A percentile compares a stretch with the other conserved stretches of the same genome.
These are phyloP conservation scores for Lonchura striata DNA, from an alignment of 2,113 vertebrate genomes.

Conservation along the genomic window DNA sequence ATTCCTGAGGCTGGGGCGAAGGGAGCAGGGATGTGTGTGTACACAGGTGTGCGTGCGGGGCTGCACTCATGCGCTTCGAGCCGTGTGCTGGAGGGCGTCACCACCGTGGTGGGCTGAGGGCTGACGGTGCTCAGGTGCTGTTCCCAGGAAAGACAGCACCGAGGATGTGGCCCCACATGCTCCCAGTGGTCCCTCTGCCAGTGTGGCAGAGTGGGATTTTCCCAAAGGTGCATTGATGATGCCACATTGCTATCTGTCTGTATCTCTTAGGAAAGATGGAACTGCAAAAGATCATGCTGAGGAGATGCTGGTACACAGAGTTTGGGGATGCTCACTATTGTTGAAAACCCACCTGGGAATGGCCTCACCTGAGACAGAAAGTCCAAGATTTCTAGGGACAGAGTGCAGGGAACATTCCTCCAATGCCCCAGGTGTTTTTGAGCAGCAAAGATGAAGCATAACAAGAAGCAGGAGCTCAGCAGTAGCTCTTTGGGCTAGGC, in stretches of 20 bases:
- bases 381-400: background rate
- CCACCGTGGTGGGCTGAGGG: accelerated
- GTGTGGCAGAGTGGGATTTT: background rate
- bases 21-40: background rate
- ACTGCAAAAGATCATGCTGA: background rate
- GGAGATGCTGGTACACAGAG: background rate
- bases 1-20: background rate
- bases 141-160: background rate
- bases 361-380: background rate
- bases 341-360: background rate
- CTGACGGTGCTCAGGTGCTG: background rate
- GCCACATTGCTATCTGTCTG: accelerated
- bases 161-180: accelerated
- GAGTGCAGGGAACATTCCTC: background rate
- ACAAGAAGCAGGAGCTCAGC: background rate
- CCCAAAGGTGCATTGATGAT: background rate
- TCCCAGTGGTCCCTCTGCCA: background rate
- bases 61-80: accelerated
- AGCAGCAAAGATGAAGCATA: background rate
- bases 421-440: background rate
- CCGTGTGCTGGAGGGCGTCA: accelerated
- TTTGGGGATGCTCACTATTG: background rate
- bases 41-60: accelerated
- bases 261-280: background rate
- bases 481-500: background rate